Evolutionary conservation across 2,888 invertebrate genomes (phyloP).

Genomic region (Idaea dimidiata): DNA sequence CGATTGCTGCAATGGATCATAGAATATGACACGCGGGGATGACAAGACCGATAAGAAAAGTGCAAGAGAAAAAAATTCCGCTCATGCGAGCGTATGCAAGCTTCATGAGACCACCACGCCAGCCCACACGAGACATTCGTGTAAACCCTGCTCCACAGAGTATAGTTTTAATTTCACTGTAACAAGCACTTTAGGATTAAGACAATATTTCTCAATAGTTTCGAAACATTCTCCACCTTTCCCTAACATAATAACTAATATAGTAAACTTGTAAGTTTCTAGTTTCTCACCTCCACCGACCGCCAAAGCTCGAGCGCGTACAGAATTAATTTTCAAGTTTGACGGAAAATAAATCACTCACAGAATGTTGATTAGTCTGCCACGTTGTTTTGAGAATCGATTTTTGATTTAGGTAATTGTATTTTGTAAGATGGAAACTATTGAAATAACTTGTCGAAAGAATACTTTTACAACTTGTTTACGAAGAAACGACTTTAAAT

Average conservation of each 20-base stretch:
- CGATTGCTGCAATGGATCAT: too few species aligned
- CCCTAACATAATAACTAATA: neutral
- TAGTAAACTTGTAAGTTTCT: neutral
- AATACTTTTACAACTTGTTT: too few species aligned
- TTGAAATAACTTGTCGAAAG: neutral
- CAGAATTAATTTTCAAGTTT: slow-evolving; percentile 74
- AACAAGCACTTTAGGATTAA: neutral
- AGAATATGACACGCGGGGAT: too few species aligned
- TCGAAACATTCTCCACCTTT: neutral
- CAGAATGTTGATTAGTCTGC: slow-evolving; percentile 63
- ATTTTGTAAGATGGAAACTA: neutral
- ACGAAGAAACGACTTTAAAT: too few species aligned
- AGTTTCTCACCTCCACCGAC: slow-evolving; percentile 2
- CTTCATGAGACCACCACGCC: too few species aligned
- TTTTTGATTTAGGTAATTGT: neutral
- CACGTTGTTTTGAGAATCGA: neutral
- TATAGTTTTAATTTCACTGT: neutral
- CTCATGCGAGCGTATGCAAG: too few species aligned
- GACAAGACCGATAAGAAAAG: too few species aligned
- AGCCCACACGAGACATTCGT: too few species aligned
- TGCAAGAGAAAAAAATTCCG: too few species aligned
- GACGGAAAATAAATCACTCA: slow-evolving; percentile 66
- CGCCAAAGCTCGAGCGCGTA: slow-evolving; percentile 37
- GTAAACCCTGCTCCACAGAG: too few species aligned
- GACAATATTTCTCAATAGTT: neutral